phyloP scores from a whole-genome alignment of 2,113 vertebrate genomes.

The Kryptolebias marmoratus region DNA sequence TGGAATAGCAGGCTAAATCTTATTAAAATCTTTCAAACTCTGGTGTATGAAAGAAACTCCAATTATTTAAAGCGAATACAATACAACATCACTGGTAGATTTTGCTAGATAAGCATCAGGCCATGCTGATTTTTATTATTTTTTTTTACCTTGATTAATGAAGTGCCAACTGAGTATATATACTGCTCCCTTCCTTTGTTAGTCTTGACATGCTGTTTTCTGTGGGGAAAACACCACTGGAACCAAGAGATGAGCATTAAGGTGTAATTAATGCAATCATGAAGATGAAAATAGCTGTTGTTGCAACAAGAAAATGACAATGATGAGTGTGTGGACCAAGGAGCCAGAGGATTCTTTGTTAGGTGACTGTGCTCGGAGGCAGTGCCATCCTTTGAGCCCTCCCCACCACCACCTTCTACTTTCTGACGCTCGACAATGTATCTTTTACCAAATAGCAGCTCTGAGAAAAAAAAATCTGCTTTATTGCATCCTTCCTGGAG shows the following conservation, averaged over 20 bases:
- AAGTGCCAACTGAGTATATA: constrained; percentile 68
- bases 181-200: constrained; percentile 63
- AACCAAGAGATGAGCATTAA: constrained; percentile 65
- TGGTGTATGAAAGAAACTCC: constrained; percentile 9
- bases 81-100: constrained; percentile 25
- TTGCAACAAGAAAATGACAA: constrained; percentile 54
- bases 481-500: constrained; percentile 28
- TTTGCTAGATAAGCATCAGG: constrained; percentile 56
- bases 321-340: constrained; percentile 41
- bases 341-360: constrained; percentile 55
- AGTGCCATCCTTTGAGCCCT: constrained; percentile 22
- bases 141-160: constrained; percentile 76
- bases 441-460: constrained; percentile 25
- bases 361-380: constrained; percentile 36
- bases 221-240: constrained; percentile 67
- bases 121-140: constrained; percentile 55
- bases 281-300: constrained; percentile 78
- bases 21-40: constrained; percentile 48
- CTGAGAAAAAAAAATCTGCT: constrained; percentile 55
- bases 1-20: constrained; percentile 41
- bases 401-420: constrained; percentile 3
- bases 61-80: constrained; percentile 49
- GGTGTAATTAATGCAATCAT: constrained; percentile 79
- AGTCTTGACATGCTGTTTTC: constrained; percentile 65
- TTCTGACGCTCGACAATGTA: constrained; percentile 15